Percentiles rank a stretch among this genome's conserved stretches.
phyloP scores from a whole-genome alignment of 2,888 invertebrate genomes.

The Mesoligia furuncula region DNA sequence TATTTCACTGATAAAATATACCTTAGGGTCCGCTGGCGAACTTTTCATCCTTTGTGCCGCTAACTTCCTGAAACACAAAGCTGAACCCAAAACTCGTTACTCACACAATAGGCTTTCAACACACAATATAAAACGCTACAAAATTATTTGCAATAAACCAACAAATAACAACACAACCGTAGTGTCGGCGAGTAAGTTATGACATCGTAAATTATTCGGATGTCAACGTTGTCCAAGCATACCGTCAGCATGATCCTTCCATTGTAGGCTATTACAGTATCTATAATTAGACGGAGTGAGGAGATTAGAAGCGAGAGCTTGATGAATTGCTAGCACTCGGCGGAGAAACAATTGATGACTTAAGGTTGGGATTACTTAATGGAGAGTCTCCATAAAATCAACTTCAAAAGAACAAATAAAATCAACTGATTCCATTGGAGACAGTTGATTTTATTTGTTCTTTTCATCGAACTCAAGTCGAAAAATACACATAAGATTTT shows the following conservation, averaged over 20 bases:
- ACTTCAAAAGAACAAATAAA: no score
- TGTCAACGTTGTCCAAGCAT: constrained; percentile 69
- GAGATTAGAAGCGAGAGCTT: constrained; percentile 36
- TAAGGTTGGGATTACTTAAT: neutral
- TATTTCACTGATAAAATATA: neutral
- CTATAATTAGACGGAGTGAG: neutral
- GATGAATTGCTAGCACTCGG: constrained; percentile 28
- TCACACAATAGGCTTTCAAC: constrained; percentile 28
- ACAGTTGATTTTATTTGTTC: no score
- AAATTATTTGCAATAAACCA: constrained; percentile 13
- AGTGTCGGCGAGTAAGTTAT: constrained; percentile 71
- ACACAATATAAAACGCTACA: neutral
- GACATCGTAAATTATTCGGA: constrained; percentile 77
- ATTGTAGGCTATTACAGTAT: constrained; percentile 37
- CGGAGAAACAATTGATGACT: neutral
- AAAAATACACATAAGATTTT: neutral
- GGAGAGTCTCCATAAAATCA: no score
- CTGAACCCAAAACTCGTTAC: constrained; percentile 23
- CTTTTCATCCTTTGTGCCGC: neutral
- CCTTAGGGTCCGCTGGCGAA: neutral
- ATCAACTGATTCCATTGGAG: no score
- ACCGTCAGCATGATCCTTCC: constrained; percentile 67
- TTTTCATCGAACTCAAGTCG: neutral
- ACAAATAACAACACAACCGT: constrained; percentile 53
- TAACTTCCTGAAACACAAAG: constrained; percentile 30